Evolutionary conservation across 2,888 invertebrate genomes (phyloP).

Genomic region (Meloe dianella): DNA sequence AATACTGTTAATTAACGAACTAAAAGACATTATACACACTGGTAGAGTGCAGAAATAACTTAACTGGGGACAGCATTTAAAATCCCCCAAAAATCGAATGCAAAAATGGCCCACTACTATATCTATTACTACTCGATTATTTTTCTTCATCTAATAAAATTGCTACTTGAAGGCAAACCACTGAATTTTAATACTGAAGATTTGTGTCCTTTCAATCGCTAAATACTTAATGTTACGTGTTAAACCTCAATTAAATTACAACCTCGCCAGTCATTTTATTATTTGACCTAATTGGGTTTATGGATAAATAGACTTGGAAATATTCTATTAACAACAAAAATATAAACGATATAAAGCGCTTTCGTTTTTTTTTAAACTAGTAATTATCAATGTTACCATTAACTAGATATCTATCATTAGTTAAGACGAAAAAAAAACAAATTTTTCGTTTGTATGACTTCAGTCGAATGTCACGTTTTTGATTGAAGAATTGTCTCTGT

Average conservation of each 20-base stretch:
- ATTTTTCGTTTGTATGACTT: neutral
- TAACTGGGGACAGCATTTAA: constrained; percentile 15
- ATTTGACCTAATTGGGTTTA: constrained; percentile 14
- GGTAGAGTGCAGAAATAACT: constrained; percentile 58
- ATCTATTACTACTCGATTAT: no score
- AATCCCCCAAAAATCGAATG: no score
- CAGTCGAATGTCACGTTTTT: neutral
- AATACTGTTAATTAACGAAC: constrained; percentile 67
- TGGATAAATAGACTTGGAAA: constrained; percentile 6
- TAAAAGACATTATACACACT: constrained; percentile 64
- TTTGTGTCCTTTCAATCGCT: neutral
- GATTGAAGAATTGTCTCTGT: no score
- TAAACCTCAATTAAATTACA: constrained; percentile 10
- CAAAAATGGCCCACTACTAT: no score
- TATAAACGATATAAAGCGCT: neutral
- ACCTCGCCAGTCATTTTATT: constrained; percentile 4
- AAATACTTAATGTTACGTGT: neutral
- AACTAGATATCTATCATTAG: neutral
- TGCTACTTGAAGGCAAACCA: neutral
- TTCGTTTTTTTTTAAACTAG: neutral
- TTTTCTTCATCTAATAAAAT: neutral
- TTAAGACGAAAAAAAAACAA: no score
- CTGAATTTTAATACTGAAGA: neutral
- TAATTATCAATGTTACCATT: neutral
- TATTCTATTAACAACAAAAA: neutral